These are phyloP conservation scores for Mirza zaza DNA, from an alignment of 2,113 vertebrate species.

Conservation along the genomic window DNA sequence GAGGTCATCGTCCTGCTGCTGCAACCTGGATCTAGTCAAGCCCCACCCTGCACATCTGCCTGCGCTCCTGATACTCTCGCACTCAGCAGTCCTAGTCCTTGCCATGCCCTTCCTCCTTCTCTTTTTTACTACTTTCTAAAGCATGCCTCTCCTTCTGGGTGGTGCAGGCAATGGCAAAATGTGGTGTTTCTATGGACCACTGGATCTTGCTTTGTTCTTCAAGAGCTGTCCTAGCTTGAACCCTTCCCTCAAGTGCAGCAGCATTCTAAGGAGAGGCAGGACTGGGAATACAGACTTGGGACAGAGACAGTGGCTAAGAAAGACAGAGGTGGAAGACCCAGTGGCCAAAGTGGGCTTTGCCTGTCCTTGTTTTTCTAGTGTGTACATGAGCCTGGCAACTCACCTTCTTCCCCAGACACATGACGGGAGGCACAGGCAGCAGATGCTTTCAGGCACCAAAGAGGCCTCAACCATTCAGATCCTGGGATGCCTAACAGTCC, in stretches of 20 bases:
- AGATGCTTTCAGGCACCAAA: neutral
- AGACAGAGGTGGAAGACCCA: neutral
- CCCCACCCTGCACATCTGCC: neutral
- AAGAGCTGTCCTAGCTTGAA: neutral
- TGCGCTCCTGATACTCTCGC: neutral
- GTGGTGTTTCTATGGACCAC: neutral
- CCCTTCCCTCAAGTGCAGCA: neutral
- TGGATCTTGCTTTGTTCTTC: neutral
- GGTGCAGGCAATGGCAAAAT: neutral
- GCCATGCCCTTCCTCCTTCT: neutral
- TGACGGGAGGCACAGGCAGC: neutral
- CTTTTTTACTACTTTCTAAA: neutral
- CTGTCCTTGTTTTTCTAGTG: neutral
- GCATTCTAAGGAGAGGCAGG: neutral
- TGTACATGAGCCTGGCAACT: neutral
- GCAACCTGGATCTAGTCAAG: neutral
- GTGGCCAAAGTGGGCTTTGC: neutral
- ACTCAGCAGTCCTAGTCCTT: neutral
- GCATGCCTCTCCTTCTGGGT: neutral
- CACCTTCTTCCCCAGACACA: neutral
- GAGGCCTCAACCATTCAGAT: neutral
- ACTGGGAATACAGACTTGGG: no score
- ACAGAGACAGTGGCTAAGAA: neutral
- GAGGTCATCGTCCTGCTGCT: neutral
- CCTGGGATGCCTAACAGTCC: neutral